Evolutionary conservation across 2,113 vertebrate genomes (phyloP).

Genomic region (Lynx canadensis): DNA sequence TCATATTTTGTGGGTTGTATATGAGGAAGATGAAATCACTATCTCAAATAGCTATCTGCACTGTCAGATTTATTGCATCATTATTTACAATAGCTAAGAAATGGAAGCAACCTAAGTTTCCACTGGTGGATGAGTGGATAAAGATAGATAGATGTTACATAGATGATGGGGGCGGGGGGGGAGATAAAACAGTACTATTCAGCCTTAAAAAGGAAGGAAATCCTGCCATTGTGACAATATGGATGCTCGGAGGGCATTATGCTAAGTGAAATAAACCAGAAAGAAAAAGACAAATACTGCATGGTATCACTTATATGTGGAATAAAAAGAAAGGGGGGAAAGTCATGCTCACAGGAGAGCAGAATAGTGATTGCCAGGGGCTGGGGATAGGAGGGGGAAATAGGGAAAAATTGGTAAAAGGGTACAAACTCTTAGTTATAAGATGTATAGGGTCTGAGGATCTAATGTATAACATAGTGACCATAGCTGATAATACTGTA

Average conservation of each 20-base stretch:
- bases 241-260: not conserved
- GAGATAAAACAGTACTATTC: not conserved
- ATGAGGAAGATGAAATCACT: not conserved
- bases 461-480: not conserved
- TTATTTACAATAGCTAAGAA: not conserved
- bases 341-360: not conserved
- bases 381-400: not conserved
- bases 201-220: not conserved
- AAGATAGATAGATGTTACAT: not conserved
- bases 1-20: not conserved
- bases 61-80: not conserved
- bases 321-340: not conserved
- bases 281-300: not conserved
- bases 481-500: not conserved
- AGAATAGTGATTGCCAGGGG: not conserved
- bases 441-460: not conserved
- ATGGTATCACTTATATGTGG: not conserved
- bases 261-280: not conserved
- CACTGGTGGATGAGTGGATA: not conserved
- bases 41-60: not conserved
- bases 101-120: not conserved
- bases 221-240: not conserved
- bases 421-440: not conserved
- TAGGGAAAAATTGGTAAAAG: not conserved
- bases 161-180: not conserved